These are phyloP conservation scores for Pseudocheirus occidentalis DNA, from an alignment of 2,797 vertebrate genomes.

Conservation along the genomic window DNA sequence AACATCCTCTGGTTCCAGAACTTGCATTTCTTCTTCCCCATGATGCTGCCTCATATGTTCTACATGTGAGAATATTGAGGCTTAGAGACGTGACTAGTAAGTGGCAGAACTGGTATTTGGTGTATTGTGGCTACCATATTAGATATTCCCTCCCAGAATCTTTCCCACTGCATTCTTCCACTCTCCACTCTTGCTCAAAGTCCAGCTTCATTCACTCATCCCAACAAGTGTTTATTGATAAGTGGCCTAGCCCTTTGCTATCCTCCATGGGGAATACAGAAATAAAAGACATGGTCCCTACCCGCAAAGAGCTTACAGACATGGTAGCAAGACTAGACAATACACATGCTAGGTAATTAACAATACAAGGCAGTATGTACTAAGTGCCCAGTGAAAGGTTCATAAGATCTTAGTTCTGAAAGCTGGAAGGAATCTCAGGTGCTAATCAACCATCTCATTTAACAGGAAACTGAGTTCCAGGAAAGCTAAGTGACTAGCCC, in stretches of 20 bases:
- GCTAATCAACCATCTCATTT: background rate
- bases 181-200: background rate
- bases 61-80: background rate
- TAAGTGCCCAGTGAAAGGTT: background rate
- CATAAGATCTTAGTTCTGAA: background rate
- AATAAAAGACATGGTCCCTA: background rate
- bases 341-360: background rate
- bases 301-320: background rate
- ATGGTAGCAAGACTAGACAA: background rate
- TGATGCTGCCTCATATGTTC: background rate
- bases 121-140: background rate
- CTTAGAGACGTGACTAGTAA: background rate
- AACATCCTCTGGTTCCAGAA: background rate
- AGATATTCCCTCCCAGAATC: background rate
- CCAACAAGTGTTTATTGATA: background rate
- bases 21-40: background rate
- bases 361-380: background rate
- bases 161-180: background rate
- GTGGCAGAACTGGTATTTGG: background rate
- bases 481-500: background rate
- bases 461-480: background rate
- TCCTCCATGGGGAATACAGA: background rate
- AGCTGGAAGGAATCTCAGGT: background rate
- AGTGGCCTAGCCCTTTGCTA: background rate
- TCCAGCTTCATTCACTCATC: background rate